Conservation (phyloP, 37 sponge, comb jelly and placozoan species). For the Spongilla lacustris region DNA sequence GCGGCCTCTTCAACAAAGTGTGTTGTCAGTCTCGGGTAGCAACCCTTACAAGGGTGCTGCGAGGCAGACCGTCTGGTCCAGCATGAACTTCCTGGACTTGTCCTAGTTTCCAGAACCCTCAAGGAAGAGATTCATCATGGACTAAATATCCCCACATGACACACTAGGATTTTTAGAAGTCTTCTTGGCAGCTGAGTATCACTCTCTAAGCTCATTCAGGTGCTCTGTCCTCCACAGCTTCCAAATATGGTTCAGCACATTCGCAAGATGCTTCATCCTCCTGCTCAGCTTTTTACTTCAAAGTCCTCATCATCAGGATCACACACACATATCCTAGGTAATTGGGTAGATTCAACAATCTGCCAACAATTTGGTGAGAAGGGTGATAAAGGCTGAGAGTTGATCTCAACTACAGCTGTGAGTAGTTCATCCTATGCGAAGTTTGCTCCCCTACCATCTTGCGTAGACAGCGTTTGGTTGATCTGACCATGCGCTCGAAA, state of each 20-base stretch:
- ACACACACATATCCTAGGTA: too few species aligned
- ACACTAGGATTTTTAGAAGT: too few species aligned
- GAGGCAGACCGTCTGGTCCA: too few species aligned
- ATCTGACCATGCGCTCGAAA: neutral
- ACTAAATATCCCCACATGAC: too few species aligned
- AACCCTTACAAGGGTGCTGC: too few species aligned
- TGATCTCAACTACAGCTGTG: conserved; percentile 1
- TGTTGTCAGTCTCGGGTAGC: too few species aligned
- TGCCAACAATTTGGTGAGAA: neutral
- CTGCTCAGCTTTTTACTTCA: neutral
- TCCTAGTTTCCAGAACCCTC: too few species aligned
- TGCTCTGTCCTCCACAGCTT: neutral
- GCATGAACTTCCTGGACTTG: too few species aligned
- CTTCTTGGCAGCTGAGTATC: neutral
- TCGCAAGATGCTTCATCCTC: neutral
- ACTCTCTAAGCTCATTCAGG: neutral
- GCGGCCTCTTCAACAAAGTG: too few species aligned
- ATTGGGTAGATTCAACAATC: conserved; percentile 8
- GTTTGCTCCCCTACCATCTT: conserved; percentile 2
- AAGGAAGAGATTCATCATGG: too few species aligned
- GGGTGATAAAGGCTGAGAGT: neutral
- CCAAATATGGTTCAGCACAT: neutral
- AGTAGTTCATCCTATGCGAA: neutral
- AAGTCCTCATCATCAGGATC: conserved; percentile 14
- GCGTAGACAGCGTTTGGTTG: conserved; percentile 27